Conservation (phyloP, 2,888 invertebrate species). For the Mantis religiosa region DNA sequence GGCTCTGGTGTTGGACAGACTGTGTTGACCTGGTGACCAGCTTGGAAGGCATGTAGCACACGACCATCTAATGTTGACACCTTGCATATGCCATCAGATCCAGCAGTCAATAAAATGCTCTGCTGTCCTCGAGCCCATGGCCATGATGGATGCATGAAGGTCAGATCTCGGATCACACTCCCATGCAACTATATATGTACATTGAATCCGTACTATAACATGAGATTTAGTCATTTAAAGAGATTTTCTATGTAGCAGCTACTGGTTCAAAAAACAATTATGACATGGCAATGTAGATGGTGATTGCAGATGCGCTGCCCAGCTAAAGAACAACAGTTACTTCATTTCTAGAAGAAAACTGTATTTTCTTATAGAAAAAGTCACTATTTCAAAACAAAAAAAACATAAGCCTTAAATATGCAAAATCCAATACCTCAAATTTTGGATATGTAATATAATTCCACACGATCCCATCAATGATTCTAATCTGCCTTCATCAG, state of each 20-base stretch:
- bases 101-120: slow-evolving; percentile 44
- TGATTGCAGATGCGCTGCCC: not conserved
- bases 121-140: slow-evolving; percentile 45
- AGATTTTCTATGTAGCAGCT: not conserved
- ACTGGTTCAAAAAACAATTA: not conserved
- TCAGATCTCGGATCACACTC: slow-evolving; percentile 45
- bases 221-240: not conserved
- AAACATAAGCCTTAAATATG: not conserved
- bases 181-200: slow-evolving; percentile 41
- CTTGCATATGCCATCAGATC: slow-evolving; percentile 46
- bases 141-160: slow-evolving; percentile 48
- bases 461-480: too few relatives aligned
- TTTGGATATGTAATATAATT: too few relatives aligned
- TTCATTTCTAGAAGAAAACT: not conserved
- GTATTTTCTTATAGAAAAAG: not conserved
- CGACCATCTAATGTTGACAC: slow-evolving; percentile 46
- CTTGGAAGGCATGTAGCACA: slow-evolving; percentile 44
- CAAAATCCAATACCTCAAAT: not conserved
- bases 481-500: too few relatives aligned
- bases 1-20: slow-evolving; percentile 47
- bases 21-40: slow-evolving; percentile 45
- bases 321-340: not conserved
- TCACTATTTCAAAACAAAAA: not conserved
- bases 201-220: not conserved
- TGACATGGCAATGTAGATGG: not conserved